Evolutionary conservation across 2,797 vertebrate species (phyloP), one percentile per base, ranked within the genome.

Genomic region (Pitangus sulphuratus): DNA sequence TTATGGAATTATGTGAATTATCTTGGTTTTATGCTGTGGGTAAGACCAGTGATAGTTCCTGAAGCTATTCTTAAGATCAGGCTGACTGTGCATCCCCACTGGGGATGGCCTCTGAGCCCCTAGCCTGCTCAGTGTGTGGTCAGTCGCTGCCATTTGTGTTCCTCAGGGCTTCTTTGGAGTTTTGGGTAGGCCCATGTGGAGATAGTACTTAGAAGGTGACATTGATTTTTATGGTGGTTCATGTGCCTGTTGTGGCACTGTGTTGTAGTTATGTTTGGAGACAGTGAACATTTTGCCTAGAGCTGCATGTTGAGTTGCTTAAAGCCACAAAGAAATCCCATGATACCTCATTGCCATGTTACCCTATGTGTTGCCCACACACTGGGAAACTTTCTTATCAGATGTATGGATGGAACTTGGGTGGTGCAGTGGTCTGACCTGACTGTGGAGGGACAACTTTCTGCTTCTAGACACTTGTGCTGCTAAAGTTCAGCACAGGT

Each of bases 351-450:
- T 22, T 77, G 45, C 33, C 2, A 4, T 13, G 7, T 60, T 68
- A 47, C 8, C 12, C 37, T 31, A 18, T 26, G 17, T 3, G 1
- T 37, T 56, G 18, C 45, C 12, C 13, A 39, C 18, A 14, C 0
- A 3, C 40, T 45, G 47, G 56, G 33, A 64, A 71, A 11, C 37
- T 62, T 56, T 86, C n/a, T 57, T 19, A 22, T 10, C 3, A 14
- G 22, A 9, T 0, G 0, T 33, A 2, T 1, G 3, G 5, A 28
- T 51, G 15, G 40, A 58, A 74, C 18, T 30, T 25, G 26, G 15
- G 37, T 4, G 2, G 4, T 47, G 14, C 1, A 2, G 4, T 39
- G 48, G 28, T 22, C 20, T 26, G 42, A 35, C 8, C 21, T 37
- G 44, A 22, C 37, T 16, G 33, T 0, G 3, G 5, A 33, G 39